phyloP scores from a whole-genome alignment of 1,140 invertebrate genomes.

The Eciton burchellii region DNA sequence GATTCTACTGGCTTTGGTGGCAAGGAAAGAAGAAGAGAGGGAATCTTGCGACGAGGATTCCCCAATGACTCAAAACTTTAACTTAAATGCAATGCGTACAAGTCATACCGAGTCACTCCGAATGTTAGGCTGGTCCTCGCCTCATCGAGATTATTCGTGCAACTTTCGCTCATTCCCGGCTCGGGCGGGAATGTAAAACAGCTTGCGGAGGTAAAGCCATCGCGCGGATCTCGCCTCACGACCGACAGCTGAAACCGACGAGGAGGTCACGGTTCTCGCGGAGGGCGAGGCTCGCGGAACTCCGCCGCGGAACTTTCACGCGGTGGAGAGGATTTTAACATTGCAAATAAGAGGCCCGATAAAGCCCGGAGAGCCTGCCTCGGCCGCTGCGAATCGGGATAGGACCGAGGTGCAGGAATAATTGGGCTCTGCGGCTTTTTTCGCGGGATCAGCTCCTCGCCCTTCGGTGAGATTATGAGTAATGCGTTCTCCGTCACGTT shows the following conservation, averaged over 20 bases:
- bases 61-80: too few species aligned
- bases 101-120: too few species aligned
- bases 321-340: conserved; percentile 24
- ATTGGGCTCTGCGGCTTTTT: conserved; percentile 69
- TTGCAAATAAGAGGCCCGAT: conserved; percentile 59
- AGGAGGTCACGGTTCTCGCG: too few species aligned
- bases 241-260: too few species aligned
- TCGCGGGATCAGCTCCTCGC: conserved; percentile 48
- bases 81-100: too few species aligned
- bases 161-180: not conserved
- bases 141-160: not conserved
- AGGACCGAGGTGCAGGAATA: conserved; percentile 32
- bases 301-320: conserved; percentile 15
- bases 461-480: conserved; percentile 74
- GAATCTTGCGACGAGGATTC: too few species aligned
- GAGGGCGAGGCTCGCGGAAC: not conserved
- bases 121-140: too few species aligned
- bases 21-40: too few species aligned
- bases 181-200: not conserved
- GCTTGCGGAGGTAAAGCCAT: conserved; percentile 18
- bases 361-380: conserved; percentile 35
- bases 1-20: too few species aligned
- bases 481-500: conserved; percentile 72
- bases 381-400: not conserved
- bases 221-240: too few species aligned